Percentiles rank a stretch among this genome's conserved stretches.
Conservation (phyloP, 2,113 vertebrate genomes). For the Chlamydotis undulata region DNA sequence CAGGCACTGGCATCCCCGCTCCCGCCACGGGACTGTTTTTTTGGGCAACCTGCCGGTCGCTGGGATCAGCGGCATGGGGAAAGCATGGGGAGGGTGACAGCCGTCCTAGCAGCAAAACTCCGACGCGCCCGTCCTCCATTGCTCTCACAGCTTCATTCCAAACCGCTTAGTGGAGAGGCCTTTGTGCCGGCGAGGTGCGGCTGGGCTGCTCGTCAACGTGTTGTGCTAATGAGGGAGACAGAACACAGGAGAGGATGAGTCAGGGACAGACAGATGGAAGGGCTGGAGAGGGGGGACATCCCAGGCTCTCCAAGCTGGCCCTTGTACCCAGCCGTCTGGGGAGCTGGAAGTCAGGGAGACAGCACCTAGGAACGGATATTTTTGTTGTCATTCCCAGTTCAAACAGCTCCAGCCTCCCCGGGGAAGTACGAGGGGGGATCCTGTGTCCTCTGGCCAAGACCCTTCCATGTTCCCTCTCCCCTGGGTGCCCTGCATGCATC, state of each 20-base stretch:
- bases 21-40: neutral
- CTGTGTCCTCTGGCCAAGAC: neutral
- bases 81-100: neutral
- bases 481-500: neutral
- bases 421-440: neutral
- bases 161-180: neutral
- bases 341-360: neutral
- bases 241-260: fast-evolving
- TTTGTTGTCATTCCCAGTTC: neutral
- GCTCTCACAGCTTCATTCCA: neutral
- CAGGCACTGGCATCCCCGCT: neutral
- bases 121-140: neutral
- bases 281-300: neutral
- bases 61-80: fast-evolving
- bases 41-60: neutral
- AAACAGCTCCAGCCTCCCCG: fast-evolving
- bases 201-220: neutral
- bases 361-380: neutral
- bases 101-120: neutral
- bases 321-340: fast-evolving
- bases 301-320: neutral
- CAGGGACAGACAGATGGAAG: neutral
- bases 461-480: neutral
- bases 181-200: neutral
- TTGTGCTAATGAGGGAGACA: neutral